Evolutionary conservation across 1,140 invertebrate species (phyloP), one percentile per base, ranked within the genome.

Genomic region (Heliconius congener): DNA sequence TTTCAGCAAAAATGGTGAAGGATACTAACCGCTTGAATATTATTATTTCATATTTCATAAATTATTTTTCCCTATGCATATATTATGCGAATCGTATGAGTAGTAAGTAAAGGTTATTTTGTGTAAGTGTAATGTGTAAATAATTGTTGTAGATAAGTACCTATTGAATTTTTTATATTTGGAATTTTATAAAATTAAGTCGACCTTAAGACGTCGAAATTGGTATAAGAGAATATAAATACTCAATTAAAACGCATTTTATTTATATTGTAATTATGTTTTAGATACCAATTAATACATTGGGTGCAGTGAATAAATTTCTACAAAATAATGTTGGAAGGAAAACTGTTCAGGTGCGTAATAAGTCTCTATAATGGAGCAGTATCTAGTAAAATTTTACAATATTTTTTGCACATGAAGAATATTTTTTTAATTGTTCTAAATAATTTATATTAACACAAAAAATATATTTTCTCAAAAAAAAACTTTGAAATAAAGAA

Each of bases 231-330:
- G 30, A 37, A 30, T 30, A 11, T 27, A 57, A 27, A 8, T 46
- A 72, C 37, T 72, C 60, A 55, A 52, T 27, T 60, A 74, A 46
- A n/a, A 42, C n/a, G 8, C 23, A 23, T 60, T 60, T 66, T 57
- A 57, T 23, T 66, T 27, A 66, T 66, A 66, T 16, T 66, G 11
- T 2, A 0, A 2, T 66, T 76, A 60, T 74, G 11, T 82, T 84
- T 72, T 83, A 94, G 93, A 94, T 94, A 77, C 93, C 93, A 73
- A 93, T 94, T 82, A 93, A 91, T 60, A 93, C 93, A 9, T 84
- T 94, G 57, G 87, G 91, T 23, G 93, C 93, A 8, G 93, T 94
- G 0, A 93, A 93, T 77, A 90, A 86, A 83, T 93, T 93, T 79
- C 77, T 94, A 46, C 89, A 93, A 81, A 93, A 94, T 83, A 93